Conservation (phyloP, 2,797 vertebrate species). For the Syngnathus acus region DNA sequence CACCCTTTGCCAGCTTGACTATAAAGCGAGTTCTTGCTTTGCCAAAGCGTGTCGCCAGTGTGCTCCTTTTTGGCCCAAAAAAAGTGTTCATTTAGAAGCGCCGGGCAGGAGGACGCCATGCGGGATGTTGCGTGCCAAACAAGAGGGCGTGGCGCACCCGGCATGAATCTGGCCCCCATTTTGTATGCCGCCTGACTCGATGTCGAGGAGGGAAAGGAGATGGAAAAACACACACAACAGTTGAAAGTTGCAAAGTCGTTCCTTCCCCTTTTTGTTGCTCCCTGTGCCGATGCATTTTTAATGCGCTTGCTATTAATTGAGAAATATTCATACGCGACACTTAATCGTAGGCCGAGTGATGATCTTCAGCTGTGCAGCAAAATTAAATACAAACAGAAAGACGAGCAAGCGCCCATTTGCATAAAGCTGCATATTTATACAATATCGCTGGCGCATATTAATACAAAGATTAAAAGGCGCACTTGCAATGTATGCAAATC, state of each 20-base stretch:
- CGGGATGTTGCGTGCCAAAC: constrained; percentile 58
- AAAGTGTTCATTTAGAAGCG: constrained; percentile 31
- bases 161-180: constrained; percentile 57
- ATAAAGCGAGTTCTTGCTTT: background rate
- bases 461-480: constrained; percentile 79
- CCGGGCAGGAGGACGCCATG: constrained; percentile 20
- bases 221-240: constrained; percentile 15
- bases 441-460: constrained; percentile 77
- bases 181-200: constrained; percentile 50
- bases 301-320: constrained; percentile 68
- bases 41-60: constrained; percentile 20
- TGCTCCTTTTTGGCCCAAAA: constrained; percentile 43
- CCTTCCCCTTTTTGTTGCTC: constrained; percentile 40
- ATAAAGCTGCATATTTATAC: constrained; percentile 80
- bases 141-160: constrained; percentile 46
- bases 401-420: constrained; percentile 65
- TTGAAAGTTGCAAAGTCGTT: constrained; percentile 65
- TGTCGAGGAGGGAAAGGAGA: constrained; percentile 46
- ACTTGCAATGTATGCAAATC: constrained; percentile 78
- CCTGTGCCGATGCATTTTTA: constrained; percentile 65
- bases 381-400: constrained; percentile 77
- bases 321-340: constrained; percentile 69
- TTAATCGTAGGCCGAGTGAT: constrained; percentile 68
- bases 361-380: constrained; percentile 71
- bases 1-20: background rate